Conservation (phyloP, 2,113 vertebrate genomes). For the Emydocephalus ijimae region DNA sequence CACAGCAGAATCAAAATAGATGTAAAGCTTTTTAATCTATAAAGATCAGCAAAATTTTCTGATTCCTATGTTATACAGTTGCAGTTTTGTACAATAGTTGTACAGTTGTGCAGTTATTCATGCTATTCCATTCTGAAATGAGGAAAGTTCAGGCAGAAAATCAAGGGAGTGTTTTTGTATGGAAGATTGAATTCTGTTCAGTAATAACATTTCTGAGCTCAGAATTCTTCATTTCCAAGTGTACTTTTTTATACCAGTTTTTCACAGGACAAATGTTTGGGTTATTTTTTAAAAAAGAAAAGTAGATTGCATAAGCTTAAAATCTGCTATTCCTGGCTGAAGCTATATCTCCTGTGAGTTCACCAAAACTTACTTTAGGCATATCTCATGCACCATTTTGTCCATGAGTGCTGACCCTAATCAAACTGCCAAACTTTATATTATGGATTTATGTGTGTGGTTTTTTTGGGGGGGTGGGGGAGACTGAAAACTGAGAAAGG, state of each 20-base stretch:
- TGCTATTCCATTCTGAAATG: background rate
- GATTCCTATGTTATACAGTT: background rate
- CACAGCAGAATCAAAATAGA: background rate
- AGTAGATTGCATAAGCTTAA: background rate
- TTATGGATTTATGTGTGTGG: background rate
- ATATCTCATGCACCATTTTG: background rate
- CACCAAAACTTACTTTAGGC: background rate
- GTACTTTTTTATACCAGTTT: background rate
- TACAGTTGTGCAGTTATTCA: background rate
- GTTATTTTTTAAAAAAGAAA: background rate
- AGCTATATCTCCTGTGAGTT: background rate
- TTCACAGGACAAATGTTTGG: background rate
- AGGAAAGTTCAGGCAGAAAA: background rate
- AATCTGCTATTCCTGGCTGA: background rate
- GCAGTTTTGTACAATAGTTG: background rate
- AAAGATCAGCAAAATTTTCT: background rate
- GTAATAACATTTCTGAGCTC: background rate
- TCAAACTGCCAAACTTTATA: background rate
- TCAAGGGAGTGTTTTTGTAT: background rate
- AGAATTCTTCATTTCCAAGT: background rate
- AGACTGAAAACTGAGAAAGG: background rate
- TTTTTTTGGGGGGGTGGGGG: background rate
- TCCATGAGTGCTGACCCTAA: background rate
- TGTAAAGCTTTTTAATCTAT: background rate
- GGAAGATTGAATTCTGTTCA: background rate